Conservation (phyloP, 1,140 invertebrate genomes). For the Drosophila prosaltans region DNA sequence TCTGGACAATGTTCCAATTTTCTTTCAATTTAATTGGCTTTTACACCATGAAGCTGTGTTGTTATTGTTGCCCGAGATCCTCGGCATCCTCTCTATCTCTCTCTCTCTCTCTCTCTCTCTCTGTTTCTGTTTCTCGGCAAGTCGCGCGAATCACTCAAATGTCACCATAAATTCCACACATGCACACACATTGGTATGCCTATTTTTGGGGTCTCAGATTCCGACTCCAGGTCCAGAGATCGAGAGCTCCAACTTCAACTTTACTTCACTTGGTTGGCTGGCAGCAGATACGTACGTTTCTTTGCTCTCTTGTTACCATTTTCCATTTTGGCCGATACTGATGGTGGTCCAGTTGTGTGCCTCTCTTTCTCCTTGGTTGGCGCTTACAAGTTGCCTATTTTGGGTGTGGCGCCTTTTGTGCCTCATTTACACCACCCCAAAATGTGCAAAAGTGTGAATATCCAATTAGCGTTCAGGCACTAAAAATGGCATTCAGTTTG, state of each 20-base stretch:
- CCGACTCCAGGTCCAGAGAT: background rate
- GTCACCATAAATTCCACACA: conserved; percentile 82
- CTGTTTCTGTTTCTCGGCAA: conserved; percentile 44
- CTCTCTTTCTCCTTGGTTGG: conserved; percentile 35
- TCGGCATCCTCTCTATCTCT: conserved; percentile 25
- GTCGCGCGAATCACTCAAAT: conserved; percentile 80
- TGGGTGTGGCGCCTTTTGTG: conserved; percentile 71
- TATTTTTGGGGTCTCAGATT: conserved; percentile 64
- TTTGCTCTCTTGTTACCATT: conserved; percentile 51
- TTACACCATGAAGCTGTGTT: conserved; percentile 56
- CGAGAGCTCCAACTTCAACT: conserved; percentile 42
- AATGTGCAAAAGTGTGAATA: conserved; percentile 75
- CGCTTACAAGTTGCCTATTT: conserved; percentile 80
- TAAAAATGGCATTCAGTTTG: conserved; percentile 40
- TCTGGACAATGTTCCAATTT: conserved; percentile 67
- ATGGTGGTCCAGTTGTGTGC: conserved; percentile 9
- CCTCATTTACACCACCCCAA: conserved; percentile 73
- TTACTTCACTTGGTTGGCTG: conserved; percentile 10
- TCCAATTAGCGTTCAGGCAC: conserved; percentile 64
- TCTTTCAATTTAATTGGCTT: conserved; percentile 76
- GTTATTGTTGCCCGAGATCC: background rate
- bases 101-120: conserved; percentile 6
- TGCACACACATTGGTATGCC: conserved; percentile 82
- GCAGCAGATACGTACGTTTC: background rate
- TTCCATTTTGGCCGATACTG: conserved; percentile 29